Percentiles rank a stretch among this genome's conserved stretches.
phyloP scores from a whole-genome alignment of 2,113 vertebrate species.

The Orcinus orca region DNA sequence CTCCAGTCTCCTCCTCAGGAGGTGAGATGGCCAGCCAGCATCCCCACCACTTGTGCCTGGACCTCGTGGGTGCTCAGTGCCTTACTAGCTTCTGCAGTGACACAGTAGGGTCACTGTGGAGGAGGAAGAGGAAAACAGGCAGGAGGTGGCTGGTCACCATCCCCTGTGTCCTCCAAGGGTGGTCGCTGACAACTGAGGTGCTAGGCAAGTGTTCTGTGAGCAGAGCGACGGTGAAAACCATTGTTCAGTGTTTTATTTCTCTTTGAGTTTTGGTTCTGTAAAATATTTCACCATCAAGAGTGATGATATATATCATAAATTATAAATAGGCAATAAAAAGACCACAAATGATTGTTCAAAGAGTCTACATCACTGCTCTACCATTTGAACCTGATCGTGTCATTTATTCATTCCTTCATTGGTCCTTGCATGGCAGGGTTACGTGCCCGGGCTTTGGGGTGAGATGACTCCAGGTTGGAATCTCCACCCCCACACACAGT shows the following conservation, averaged over 20 bases:
- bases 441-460: background rate
- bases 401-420: background rate
- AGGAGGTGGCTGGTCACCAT: background rate
- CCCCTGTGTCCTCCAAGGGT: too few relatives aligned
- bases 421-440: background rate
- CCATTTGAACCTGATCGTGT: background rate
- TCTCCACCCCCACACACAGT: background rate
- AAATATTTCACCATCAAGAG: background rate
- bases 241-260: background rate
- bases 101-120: too few relatives aligned
- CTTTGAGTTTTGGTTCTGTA: background rate
- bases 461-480: background rate
- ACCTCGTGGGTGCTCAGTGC: background rate
- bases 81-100: background rate
- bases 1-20: background rate
- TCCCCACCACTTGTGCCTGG: background rate
- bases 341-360: background rate
- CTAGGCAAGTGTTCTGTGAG: background rate
- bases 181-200: background rate
- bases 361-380: background rate
- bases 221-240: background rate
- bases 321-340: background rate
- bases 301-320: background rate
- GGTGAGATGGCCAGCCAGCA: conserved; percentile 5
- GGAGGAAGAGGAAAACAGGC: background rate